These are phyloP conservation scores for Drusus annulatus DNA, from an alignment of 1,140 invertebrate species.

Conservation along the genomic window DNA sequence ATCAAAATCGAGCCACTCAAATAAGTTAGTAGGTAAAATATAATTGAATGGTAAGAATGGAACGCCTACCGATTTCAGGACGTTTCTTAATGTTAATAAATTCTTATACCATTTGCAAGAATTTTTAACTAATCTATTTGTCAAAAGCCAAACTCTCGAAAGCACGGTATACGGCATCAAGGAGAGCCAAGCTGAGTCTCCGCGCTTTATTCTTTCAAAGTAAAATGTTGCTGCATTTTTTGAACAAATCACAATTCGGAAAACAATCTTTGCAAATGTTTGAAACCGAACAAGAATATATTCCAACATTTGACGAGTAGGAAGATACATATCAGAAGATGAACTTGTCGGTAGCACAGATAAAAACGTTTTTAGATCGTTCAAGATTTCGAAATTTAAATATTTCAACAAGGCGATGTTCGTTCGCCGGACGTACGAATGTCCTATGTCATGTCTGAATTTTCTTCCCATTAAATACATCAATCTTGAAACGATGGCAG, in stretches of 20 bases:
- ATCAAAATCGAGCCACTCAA: constrained; percentile 69
- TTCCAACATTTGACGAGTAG: constrained; percentile 74
- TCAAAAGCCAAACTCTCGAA: constrained; percentile 74
- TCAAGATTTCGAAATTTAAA: constrained; percentile 68
- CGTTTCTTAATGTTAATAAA: constrained; percentile 65
- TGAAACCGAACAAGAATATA: constrained; percentile 73
- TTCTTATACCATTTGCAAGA: constrained; percentile 71
- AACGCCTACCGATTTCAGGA: constrained; percentile 68
- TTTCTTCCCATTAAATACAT: constrained; percentile 76
- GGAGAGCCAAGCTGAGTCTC: constrained; percentile 73
- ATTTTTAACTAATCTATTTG: constrained; percentile 68
- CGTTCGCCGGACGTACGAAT: constrained; percentile 73
- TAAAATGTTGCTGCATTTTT: constrained; percentile 70
- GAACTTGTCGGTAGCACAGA: constrained; percentile 60
- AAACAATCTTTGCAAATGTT: constrained; percentile 73
- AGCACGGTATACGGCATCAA: constrained; percentile 72
- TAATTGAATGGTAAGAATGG: constrained; percentile 70
- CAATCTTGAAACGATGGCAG: constrained; percentile 72
- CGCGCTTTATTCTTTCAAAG: constrained; percentile 70
- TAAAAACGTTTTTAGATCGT: constrained; percentile 65
- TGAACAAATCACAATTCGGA: constrained; percentile 68
- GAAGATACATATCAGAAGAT: constrained; percentile 63
- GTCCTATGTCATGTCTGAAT: constrained; percentile 75
- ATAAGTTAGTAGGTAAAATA: constrained; percentile 68
- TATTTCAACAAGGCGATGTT: constrained; percentile 73